phyloP scores from a whole-genome alignment of 2,797 vertebrate species.

The Trachops cirrhosus region DNA sequence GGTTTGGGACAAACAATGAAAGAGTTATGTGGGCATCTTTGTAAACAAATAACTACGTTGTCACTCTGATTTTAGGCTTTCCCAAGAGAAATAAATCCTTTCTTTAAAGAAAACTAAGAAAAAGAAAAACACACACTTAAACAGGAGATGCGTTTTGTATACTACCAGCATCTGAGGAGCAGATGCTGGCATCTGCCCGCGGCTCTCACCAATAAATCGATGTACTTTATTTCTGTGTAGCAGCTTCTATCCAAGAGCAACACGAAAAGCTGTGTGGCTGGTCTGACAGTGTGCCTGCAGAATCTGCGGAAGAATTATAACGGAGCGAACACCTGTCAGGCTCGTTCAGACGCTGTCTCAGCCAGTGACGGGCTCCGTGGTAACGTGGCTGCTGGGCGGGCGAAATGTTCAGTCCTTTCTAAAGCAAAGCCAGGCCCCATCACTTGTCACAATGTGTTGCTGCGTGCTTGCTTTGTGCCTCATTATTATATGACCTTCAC shows the following conservation, averaged over 20 bases:
- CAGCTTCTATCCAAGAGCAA: constrained; percentile 51
- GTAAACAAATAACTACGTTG: constrained; percentile 70
- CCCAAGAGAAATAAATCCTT: constrained; percentile 72
- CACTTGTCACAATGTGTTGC: not conserved
- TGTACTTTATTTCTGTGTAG: constrained; percentile 50
- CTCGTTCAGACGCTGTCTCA: constrained; percentile 1
- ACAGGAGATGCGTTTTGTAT: constrained; percentile 65
- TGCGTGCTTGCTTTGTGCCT: not conserved
- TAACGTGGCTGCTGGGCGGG: not conserved
- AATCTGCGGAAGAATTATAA: not conserved
- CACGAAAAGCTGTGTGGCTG: not conserved
- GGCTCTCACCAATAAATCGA: constrained; percentile 63
- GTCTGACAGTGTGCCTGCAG: not conserved
- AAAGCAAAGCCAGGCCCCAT: not conserved
- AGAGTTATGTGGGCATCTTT: constrained; percentile 70
- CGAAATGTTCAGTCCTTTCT: not conserved
- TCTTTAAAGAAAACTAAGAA: constrained; percentile 30
- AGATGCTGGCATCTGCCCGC: constrained; percentile 52
- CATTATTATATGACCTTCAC: not conserved
- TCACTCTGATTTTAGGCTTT: constrained; percentile 67
- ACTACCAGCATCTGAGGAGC: constrained; percentile 71
- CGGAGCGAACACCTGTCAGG: not conserved
- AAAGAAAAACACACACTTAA: constrained; percentile 56
- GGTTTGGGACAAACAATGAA: not conserved
- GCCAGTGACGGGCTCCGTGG: not conserved